These are phyloP conservation scores for Craseonycteris thonglongyai DNA, from an alignment of 2,113 vertebrate species.

Conservation along the genomic window DNA sequence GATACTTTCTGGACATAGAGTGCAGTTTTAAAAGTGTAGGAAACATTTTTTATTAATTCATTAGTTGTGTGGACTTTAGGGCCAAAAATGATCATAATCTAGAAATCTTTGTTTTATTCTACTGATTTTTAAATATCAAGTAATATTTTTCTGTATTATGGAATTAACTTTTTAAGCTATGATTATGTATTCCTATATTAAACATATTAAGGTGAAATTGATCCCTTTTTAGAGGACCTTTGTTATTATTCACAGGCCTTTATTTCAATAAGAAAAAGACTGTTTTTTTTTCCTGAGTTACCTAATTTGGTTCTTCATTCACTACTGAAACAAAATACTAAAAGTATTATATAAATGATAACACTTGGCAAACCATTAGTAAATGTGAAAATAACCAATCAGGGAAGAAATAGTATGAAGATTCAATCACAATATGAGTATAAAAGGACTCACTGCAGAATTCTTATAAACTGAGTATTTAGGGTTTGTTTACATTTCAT, in stretches of 20 bases:
- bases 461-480: constrained; percentile 32
- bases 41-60: constrained; percentile 13
- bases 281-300: constrained; percentile 42
- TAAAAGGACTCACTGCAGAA: constrained; percentile 14
- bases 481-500: constrained; percentile 14
- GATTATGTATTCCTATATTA: constrained; percentile 53
- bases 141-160: constrained; percentile 42
- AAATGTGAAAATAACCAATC: not conserved
- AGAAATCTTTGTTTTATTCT: constrained; percentile 27
- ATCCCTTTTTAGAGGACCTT: constrained; percentile 43
- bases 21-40: not conserved
- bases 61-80: constrained; percentile 26
- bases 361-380: not conserved
- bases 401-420: constrained; percentile 23
- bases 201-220: constrained; percentile 53
- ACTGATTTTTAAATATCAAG: constrained; percentile 43
- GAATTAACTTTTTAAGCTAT: constrained; percentile 55
- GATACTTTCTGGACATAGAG: too few relatives aligned
- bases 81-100: constrained; percentile 27
- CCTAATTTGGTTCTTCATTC: constrained; percentile 31
- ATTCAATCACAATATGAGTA: constrained; percentile 19
- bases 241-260: constrained; percentile 33
- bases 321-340: constrained; percentile 52
- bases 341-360: constrained; percentile 43
- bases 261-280: constrained; percentile 45